Base-by-base conservation (phyloP, 2,113 vertebrate species). In the Etheostoma cragini region DNA sequence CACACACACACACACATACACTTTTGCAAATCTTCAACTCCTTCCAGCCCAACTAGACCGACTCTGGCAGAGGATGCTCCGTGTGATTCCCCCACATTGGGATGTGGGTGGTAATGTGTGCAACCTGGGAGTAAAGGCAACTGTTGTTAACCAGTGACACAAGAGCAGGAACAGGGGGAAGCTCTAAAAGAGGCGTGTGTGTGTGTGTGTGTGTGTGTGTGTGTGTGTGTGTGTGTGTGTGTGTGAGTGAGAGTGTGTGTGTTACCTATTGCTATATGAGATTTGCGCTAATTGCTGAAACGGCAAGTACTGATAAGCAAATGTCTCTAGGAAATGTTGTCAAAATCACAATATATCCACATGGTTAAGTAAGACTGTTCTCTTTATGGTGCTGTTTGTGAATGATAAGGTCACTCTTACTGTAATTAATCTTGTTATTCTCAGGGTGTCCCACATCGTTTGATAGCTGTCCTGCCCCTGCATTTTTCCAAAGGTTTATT, bases 341-440 rank as follows among this genome's bases (percentile, higher is more conserved):
- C 89, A 73, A 83, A 64, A 38, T 74, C 77, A 69, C 82, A 81
- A 77, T 85, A 53, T 80, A 87, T 78, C 72, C 81, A 62, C 81
- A 68, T 15, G 76, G 81, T 76, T 86, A 78, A 82, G 66, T 76
- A 12, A 52, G 72, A 26, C 71, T 61, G 70, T 76, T 81, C 67
- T 80, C 84, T 88, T 91, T 87, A 90, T 84, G 77, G 52, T 77
- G 76, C 92, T 87, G 87, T 86, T 89, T 72, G 76, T 84, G 84
- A 88, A 87, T 49, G 90, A 93, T 90, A 93, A 92, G 92, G 92
- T 91, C 90, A 87, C 57, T 14, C 80, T 38, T 80, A 63, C 81
- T 83, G 85, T 91, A 91, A 93, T 94, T 92, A 88, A 92, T 94
- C 89, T 90, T 80, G 72, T 89, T 85, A 82, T 80, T 84, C 63